Base-by-base conservation (phyloP, 1,140 invertebrate species). In the Cotesia typhae region DNA sequence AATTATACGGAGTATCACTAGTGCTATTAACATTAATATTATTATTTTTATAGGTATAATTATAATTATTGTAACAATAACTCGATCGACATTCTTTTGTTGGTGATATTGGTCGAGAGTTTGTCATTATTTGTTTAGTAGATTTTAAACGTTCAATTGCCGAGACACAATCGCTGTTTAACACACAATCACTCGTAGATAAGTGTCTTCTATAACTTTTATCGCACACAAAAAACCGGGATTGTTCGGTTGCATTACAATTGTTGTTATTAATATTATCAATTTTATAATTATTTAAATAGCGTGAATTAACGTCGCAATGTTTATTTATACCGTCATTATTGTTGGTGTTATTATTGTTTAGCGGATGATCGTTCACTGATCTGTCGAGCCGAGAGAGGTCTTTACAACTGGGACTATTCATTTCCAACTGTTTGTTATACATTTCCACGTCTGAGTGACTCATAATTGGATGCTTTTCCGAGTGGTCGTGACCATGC, bases 101-200 rank as follows among this genome's bases (percentile, higher is more conserved):
- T 47, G 41, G 41, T 5, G 14, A 28, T 59, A 20, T 59, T 20
- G 9, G 9, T 20, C 28, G 14, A 59, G 57, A 20, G 14, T 59
- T 59, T 59, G 7, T 20, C 20, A 51, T 65, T 20, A 53, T 12
- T 53, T 36, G 51, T 67, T 36, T 35, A 55, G 4, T 37, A 4
- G 51, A 67, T 67, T 53, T 53, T n/a, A n/a, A 67, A 53, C 17
- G 14, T 10, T 67, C 35, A 20, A n/a, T 37, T n/a, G 28, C 9
- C 12, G 28, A 10, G 17, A 41, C 47, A 53, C 20, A 53, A 67
- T 55, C 14, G 35, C 53, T 55, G 20, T 55, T 53, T 55, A 55
- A 55, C 47, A 67, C 66, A 67, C 66, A 67, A 36, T 55, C 28
- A 67, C 51, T 17, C 17, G 51, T 6, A 10, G 36, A 17, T 67